These are phyloP conservation scores for Sterrhoptilus dennistouni DNA, from an alignment of 2,113 vertebrate genomes.

Conservation along the genomic window DNA sequence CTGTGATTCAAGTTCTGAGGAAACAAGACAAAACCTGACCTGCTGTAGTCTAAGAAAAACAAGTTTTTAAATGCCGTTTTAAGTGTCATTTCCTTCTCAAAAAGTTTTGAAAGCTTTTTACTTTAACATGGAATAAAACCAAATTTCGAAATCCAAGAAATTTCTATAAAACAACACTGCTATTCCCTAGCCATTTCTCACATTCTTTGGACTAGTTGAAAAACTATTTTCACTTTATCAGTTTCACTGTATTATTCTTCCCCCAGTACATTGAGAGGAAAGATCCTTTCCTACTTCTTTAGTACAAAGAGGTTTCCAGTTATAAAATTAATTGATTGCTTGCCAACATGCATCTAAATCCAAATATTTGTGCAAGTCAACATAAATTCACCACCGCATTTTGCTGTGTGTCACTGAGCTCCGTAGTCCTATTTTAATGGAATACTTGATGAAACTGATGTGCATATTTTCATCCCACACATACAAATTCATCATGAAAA, in stretches of 20 bases:
- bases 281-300: not conserved
- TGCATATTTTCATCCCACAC: constrained; percentile 31
- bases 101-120: not conserved
- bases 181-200: not conserved
- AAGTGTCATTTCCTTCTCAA: not conserved
- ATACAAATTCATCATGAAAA: constrained; percentile 22
- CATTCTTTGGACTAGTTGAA: not conserved
- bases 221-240: not conserved
- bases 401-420: not conserved
- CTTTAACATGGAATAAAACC: not conserved
- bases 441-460: constrained; percentile 30
- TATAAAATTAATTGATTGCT: constrained; percentile 14
- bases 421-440: constrained; percentile 5
- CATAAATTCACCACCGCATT: not conserved
- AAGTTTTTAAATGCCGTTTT: not conserved
- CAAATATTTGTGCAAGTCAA: constrained; percentile 14
- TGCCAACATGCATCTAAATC: not conserved
- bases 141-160: not conserved
- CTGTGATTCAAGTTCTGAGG: not conserved
- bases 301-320: not conserved
- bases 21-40: not conserved
- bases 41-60: not conserved
- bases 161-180: not conserved
- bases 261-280: not conserved
- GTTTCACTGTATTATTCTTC: not conserved